phyloP scores from a whole-genome alignment of 2,888 invertebrate genomes.

The Acanthosepion pharaonis region DNA sequence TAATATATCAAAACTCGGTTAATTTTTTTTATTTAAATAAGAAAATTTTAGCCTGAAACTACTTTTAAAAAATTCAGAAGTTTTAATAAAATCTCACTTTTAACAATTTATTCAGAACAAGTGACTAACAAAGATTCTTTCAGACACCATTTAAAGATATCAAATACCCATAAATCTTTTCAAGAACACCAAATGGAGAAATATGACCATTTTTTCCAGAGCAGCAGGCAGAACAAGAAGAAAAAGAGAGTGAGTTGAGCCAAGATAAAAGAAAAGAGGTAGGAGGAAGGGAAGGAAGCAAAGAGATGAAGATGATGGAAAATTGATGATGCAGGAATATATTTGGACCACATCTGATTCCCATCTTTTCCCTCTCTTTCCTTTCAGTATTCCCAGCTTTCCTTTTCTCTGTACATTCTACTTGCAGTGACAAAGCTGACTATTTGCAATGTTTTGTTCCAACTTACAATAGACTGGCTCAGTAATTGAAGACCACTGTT shows the following conservation, averaged over 20 bases:
- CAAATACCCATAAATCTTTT: background rate
- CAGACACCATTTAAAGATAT: background rate
- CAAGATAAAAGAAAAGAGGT: background rate
- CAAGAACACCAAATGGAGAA: background rate
- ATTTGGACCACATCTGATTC: background rate
- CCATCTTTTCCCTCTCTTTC: too few relatives aligned
- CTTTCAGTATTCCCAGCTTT: background rate
- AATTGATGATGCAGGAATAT: background rate
- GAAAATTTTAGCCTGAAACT: too few relatives aligned
- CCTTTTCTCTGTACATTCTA: background rate
- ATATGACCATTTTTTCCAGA: background rate
- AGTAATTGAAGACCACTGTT: background rate
- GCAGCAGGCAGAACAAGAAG: background rate
- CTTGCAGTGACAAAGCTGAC: too few relatives aligned
- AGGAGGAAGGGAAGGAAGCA: background rate
- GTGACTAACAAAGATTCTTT: background rate
- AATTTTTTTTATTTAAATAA: too few relatives aligned
- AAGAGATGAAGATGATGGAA: background rate
- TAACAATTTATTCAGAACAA: background rate
- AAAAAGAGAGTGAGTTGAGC: background rate
- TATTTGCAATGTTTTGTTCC: conserved; percentile 16
- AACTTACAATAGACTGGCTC: conserved; percentile 15
- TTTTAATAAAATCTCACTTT: background rate
- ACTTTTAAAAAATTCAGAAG: background rate
- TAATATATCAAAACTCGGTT: too few relatives aligned